These are phyloP conservation scores for Hydractinia symbiolongicarpus DNA, from an alignment of 30 jellyfish, hydroid and myxozoan species.

Conservation along the genomic window DNA sequence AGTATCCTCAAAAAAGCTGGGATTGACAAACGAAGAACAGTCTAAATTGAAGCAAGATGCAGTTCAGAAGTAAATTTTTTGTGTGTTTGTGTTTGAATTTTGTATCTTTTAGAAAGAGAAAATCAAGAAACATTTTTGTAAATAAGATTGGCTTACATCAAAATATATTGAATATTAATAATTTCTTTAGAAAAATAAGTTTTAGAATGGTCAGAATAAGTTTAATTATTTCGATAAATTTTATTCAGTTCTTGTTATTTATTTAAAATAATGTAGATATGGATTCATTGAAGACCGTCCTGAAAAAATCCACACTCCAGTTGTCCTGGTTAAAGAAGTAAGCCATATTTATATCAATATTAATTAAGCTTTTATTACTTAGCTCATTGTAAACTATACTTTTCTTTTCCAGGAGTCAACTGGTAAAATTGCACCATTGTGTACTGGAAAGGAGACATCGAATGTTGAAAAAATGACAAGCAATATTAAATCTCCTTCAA, in stretches of 20 bases:
- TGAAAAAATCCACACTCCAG: conserved; percentile 4
- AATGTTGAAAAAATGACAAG: no score
- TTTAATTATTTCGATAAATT: no score
- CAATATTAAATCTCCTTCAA: no score
- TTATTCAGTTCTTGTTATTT: no score
- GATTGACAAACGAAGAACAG: conserved; percentile 9
- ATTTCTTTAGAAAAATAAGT: no score
- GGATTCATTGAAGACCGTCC: conserved; percentile 13
- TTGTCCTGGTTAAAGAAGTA: conserved; percentile 29
- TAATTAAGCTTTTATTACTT: not conserved
- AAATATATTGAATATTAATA: no score
- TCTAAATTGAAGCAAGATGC: conserved; percentile 23
- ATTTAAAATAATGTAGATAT: not conserved
- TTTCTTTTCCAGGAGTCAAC: not conserved
- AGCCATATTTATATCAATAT: not conserved
- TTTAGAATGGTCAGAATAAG: no score
- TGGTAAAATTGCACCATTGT: not conserved
- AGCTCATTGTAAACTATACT: not conserved
- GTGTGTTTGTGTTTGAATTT: not conserved
- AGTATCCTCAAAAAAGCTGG: conserved; percentile 20
- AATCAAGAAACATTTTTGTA: no score
- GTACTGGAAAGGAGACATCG: not conserved
- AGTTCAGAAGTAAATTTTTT: conserved; percentile 6
- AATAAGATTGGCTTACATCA: no score
- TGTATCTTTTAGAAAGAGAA: no score